Conservation (phyloP, 2,113 vertebrate genomes). For the Maccullochella peelii region DNA sequence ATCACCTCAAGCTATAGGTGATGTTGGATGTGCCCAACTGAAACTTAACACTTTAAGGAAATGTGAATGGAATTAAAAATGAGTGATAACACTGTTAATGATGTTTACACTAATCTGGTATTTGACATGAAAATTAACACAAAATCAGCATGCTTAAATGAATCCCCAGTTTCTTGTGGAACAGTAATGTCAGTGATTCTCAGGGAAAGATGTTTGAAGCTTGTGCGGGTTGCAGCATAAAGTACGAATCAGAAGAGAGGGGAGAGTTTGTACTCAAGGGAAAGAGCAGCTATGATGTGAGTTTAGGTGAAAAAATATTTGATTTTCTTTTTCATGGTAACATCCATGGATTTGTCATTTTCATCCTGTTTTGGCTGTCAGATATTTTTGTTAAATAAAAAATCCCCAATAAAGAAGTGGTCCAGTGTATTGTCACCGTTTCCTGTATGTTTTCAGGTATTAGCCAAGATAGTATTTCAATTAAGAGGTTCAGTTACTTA, state of each 20-base stretch:
- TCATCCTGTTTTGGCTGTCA: constrained; percentile 45
- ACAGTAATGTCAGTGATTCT: constrained; percentile 35
- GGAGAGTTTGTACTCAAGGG: constrained; percentile 8
- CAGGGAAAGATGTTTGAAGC: constrained; percentile 47
- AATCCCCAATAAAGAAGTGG: constrained; percentile 25
- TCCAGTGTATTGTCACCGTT: background rate
- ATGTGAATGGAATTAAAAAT: background rate
- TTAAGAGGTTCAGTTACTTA: background rate
- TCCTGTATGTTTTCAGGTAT: background rate
- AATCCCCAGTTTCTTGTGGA: constrained; percentile 7
- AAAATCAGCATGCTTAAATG: constrained; percentile 6
- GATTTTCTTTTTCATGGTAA: constrained; percentile 21
- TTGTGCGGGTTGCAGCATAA: constrained; percentile 10
- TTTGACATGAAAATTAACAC: background rate
- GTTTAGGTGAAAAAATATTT: background rate
- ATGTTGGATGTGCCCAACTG: background rate
- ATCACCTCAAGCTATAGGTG: background rate
- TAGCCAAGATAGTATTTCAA: background rate
- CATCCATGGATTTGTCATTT: constrained; percentile 11
- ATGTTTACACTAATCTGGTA: background rate
- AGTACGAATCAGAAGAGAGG: background rate
- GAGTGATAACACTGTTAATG: background rate
- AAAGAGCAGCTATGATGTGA: constrained; percentile 11
- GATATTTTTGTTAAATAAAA: constrained; percentile 73
- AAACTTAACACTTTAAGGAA: constrained; percentile 2